These are phyloP conservation scores for Drosophila kuntzei DNA, from an alignment of 2,888 invertebrate species.

Conservation along the genomic window DNA sequence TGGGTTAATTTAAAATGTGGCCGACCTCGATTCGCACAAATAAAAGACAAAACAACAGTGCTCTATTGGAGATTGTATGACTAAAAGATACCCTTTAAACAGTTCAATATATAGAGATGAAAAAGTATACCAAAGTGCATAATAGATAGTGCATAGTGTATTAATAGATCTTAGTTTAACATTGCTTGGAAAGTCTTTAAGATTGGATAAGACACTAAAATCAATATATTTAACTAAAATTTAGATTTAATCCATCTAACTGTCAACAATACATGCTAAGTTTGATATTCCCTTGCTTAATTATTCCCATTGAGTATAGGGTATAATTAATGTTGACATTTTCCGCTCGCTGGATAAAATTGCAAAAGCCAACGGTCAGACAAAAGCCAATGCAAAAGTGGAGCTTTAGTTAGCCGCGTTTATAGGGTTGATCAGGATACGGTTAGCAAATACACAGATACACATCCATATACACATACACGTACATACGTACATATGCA, in stretches of 20 bases:
- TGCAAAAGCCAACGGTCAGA: slow-evolving; percentile 63
- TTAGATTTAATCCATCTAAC: neutral
- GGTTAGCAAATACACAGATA: slow-evolving; percentile 39
- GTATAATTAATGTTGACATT: slow-evolving; percentile 82
- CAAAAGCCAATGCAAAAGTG: slow-evolving; percentile 60
- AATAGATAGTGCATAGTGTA: neutral
- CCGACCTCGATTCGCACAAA: slow-evolving; percentile 75
- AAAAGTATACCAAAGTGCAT: no score
- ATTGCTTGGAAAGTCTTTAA: neutral
- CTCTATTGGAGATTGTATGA: neutral
- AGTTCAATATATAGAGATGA: neutral
- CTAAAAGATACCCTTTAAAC: slow-evolving; percentile 2
- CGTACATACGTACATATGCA: slow-evolving; percentile 1
- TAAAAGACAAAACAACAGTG: slow-evolving; percentile 74
- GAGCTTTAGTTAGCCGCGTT: slow-evolving; percentile 45
- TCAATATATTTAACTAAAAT: neutral
- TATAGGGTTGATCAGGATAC: slow-evolving; percentile 48
- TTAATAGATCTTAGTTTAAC: neutral
- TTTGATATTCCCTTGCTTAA: slow-evolving; percentile 4
- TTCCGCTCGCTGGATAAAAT: slow-evolving; percentile 80
- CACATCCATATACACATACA: neutral
- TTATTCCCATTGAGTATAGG: neutral
- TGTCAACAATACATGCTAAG: neutral
- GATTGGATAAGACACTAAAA: neutral
- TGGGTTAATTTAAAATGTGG: slow-evolving; percentile 84